Evolutionary conservation across 2,113 vertebrate species (phyloP).

Genomic region (Mystacornis crossleyi): DNA sequence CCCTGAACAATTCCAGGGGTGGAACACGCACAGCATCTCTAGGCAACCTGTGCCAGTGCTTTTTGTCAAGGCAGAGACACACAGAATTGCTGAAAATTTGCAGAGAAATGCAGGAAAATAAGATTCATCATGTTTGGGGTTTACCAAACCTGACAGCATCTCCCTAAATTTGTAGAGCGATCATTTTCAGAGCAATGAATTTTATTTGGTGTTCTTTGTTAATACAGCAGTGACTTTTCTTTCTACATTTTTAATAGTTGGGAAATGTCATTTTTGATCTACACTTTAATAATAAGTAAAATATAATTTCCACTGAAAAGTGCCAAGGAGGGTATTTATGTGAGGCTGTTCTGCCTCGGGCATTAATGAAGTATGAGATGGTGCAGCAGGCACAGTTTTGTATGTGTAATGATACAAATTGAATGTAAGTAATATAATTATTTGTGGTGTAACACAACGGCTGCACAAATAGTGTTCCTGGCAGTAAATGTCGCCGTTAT

Average conservation of each 20-base stretch:
- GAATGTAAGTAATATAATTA: conserved; percentile 43
- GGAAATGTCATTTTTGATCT: conserved; percentile 29
- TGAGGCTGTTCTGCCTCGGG: conserved; percentile 11
- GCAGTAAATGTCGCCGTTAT: conserved; percentile 65
- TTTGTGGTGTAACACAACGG: conserved; percentile 25
- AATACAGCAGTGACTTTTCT: not conserved
- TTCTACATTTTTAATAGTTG: not conserved
- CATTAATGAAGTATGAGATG: conserved; percentile 40
- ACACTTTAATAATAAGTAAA: conserved; percentile 40
- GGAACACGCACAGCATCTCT: not conserved
- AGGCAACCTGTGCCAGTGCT: not conserved
- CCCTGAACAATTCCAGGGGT: not conserved
- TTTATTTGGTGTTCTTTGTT: not conserved
- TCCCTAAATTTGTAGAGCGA: not conserved
- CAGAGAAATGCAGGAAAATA: not conserved
- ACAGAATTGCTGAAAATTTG: not conserved
- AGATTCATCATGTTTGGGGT: not conserved
- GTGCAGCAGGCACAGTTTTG: not conserved
- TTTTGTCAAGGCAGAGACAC: not conserved
- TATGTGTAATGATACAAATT: conserved; percentile 56
- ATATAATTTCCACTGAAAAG: conserved; percentile 48
- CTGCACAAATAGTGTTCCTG: conserved; percentile 63
- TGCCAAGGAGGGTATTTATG: conserved; percentile 62
- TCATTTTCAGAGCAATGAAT: not conserved
- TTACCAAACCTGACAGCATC: not conserved